These are phyloP conservation scores for Pipistrellus nathusii DNA, from an alignment of 2,797 vertebrate genomes.

Conservation along the genomic window DNA sequence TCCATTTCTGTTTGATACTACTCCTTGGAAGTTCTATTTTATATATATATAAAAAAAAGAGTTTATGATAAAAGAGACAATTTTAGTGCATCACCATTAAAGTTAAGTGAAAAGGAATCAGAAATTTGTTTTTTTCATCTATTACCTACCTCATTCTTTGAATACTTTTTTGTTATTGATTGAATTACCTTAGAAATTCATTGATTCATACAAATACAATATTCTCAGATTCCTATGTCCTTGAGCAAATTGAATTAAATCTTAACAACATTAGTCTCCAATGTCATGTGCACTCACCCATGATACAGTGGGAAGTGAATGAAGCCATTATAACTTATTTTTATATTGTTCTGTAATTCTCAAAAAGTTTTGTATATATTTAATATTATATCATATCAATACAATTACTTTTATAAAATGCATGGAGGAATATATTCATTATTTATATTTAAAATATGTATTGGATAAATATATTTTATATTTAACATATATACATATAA, in stretches of 20 bases:
- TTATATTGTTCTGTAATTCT: neutral
- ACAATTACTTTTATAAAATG: neutral
- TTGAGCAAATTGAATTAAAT: neutral
- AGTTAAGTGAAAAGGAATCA: neutral
- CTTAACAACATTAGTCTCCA: neutral
- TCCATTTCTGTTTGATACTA: neutral
- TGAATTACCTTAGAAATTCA: neutral
- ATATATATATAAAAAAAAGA: neutral
- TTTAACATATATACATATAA: neutral
- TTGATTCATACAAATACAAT: neutral
- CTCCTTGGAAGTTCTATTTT: conserved; percentile 8
- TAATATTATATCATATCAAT: neutral
- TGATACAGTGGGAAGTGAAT: neutral
- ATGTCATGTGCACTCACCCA: neutral
- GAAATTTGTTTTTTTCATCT: neutral
- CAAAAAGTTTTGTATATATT: neutral
- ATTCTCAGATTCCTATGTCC: neutral
- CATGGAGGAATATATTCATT: neutral
- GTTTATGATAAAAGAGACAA: neutral
- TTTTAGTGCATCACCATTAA: neutral
- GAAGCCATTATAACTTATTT: neutral
- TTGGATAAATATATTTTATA: neutral
- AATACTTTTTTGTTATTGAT: neutral
- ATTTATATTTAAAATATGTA: neutral
- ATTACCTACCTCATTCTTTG: neutral